Base-by-base conservation (phyloP, 2,113 vertebrate genomes). In the Phylloscopus trochilus region DNA sequence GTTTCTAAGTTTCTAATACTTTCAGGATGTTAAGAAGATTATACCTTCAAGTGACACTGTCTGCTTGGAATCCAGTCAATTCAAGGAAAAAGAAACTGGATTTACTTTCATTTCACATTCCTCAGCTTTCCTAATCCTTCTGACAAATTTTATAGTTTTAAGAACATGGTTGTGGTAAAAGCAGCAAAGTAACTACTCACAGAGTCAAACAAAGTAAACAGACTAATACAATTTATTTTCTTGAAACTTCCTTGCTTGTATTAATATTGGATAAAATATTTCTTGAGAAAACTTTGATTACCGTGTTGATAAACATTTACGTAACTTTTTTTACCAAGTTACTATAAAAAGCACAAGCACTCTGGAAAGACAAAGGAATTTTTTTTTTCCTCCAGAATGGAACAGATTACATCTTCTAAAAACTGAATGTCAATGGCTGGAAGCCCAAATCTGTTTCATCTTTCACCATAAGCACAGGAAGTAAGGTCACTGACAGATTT, bases 401-500 rank as follows among this genome's bases (percentile, higher is more conserved):
- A 94, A 97, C 64, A 87, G 90, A 93, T 96, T 93, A 93, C 76
- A 70, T 92, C 90, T 86, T 91, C 86, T 83, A 86, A 92, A 95
- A 95, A 90, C 35, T 90, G 62, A 75, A 90, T 37, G 67, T 80
- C 83, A 75, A 23, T 92, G 95, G 93, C 95, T 97, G 64, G 88
- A 85, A 93, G 96, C 96, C 94, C 80, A 90, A 95, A 93, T 91
- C 53, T 82, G 73, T 84, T 96, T 94, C 93, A 95, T 95, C 95
- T 93, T 95, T 82, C 73, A 62, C 62, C 53, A 47, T 87, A 90
- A 87, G 69, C 69, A 87, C 92, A 95, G 96, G 88, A 96, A 96
- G 92, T 94, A 97, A 97, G 93, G 92, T 94, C 92, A 92, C 79
- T 66, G 69, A 93, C 90, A 94, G 73, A 75, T 92, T 94, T 89